Evolutionary conservation across 2,888 invertebrate genomes (phyloP), one percentile per base, ranked within the genome.

Genomic region (Endomychus coccineus): DNA sequence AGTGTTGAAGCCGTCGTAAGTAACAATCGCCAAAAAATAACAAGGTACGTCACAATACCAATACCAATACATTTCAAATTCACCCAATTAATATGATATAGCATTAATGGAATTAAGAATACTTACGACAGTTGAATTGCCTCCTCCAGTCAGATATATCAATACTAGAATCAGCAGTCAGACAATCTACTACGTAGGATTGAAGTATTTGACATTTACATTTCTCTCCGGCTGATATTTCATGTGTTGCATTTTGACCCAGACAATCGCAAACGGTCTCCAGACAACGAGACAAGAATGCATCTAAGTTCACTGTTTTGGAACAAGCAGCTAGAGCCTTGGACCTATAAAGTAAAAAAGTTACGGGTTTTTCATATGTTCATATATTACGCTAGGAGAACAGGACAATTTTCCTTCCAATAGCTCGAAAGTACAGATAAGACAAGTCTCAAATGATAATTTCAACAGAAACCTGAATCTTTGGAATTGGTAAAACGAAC

Each of bases 191-290:
- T 2, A 83, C 81, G 51, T 83, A 79, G 44, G 72, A 71, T 51
- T 83, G 77, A 35, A 88, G 64, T 3, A 80, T 71, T 25, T 72
- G 67, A 54, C 89, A 89, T 45, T 80, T 73, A 58, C 88, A 89
- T 16, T 71, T 61, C 12, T 70, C 61, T 34, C 57, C 59, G 34
- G 55, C 56, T 6, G 55, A 60, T 2, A 50, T 56, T 17, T 49
- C 46, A 38, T 63, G 60, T 10, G 46, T 49, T 22, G 69, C 62
- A n/a, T 68, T 58, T 30, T 69, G 62, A 44, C 76, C 72, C 1
- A 83, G 65, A 54, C 89, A 89, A 34, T 75, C 73, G 59, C 88
- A 89, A 27, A 81, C 75, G 25, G 77, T 78, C 61, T 86, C 85
- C 39, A 85, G 59, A 58, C 89, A 89, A 36, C 76, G 75, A 39